These are phyloP conservation scores for Oophaga pumilio DNA, from an alignment of 2,113 vertebrate species.

Conservation along the genomic window DNA sequence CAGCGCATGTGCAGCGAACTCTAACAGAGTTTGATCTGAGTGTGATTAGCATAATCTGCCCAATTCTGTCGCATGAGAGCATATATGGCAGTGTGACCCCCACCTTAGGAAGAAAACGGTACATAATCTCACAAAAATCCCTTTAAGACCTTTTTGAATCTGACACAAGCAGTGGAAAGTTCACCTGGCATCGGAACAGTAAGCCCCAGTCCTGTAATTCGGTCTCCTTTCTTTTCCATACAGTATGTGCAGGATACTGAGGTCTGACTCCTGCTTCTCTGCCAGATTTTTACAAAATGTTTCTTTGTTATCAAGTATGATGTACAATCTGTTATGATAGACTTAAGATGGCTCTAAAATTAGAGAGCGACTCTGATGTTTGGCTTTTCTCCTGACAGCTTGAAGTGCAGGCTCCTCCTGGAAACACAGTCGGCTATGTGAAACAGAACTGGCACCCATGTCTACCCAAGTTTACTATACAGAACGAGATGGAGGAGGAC, in stretches of 20 bases:
- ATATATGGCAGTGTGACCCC: no score
- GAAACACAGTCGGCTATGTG: constrained; percentile 72
- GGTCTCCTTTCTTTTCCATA: background rate
- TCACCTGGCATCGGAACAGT: no score
- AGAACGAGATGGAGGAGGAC: constrained; percentile 74
- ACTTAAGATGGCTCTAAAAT: background rate
- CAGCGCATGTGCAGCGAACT: no score
- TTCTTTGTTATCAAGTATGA: no score
- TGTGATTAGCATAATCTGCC: no score
- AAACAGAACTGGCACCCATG: constrained; percentile 80
- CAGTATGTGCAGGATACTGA: background rate
- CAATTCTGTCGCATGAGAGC: no score
- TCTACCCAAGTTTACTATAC: constrained; percentile 77
- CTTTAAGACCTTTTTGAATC: no score
- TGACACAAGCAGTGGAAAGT: no score
- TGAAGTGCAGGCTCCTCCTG: constrained; percentile 80
- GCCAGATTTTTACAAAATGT: background rate
- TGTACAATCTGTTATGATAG: no score
- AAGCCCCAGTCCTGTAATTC: background rate
- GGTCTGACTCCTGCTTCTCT: background rate
- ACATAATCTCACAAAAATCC: no score
- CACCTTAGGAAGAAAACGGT: no score
- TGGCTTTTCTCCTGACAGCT: constrained; percentile 62
- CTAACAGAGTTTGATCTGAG: no score
- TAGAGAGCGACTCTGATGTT: background rate